Percentiles rank a stretch among this genome's conserved stretches.
Evolutionary conservation across 2,888 invertebrate genomes (phyloP).

Genomic region (Spilarctia lutea): DNA sequence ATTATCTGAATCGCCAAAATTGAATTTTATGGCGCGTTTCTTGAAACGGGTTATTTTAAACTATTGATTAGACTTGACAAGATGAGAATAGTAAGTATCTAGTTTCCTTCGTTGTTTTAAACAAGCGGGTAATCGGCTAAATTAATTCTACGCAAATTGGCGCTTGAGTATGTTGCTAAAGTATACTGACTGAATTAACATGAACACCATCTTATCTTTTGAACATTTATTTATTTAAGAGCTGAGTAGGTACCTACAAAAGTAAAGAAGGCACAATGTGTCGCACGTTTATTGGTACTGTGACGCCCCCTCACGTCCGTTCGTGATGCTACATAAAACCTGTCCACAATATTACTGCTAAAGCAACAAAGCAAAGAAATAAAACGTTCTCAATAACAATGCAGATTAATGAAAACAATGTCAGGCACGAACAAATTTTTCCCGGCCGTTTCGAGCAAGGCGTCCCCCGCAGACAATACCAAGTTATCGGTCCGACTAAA

Average conservation of each 20-base stretch:
- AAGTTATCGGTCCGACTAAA: conserved; percentile 81
- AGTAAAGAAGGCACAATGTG: conserved; percentile 17
- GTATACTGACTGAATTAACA: conserved; percentile 29
- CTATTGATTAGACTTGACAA: conserved; percentile 23
- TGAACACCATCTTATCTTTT: conserved; percentile 48
- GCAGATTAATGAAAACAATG: conserved; percentile 55
- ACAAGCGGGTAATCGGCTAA: neutral
- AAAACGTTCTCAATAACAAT: conserved; percentile 49
- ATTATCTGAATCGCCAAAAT: conserved; percentile 56
- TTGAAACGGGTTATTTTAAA: conserved; percentile 38
- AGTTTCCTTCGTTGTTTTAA: conserved; percentile 3
- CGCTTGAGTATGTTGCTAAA: conserved; percentile 23
- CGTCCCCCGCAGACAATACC: conserved; percentile 78
- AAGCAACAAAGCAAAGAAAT: conserved; percentile 50
- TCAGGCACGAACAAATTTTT: conserved; percentile 58
- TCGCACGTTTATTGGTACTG: conserved; percentile 35
- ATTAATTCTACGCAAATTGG: conserved; percentile 23
- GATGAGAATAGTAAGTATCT: neutral
- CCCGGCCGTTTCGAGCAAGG: conserved; percentile 44
- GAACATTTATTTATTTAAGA: conserved; percentile 48
- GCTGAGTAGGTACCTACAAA: conserved; percentile 29
- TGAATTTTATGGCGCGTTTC: conserved; percentile 39
- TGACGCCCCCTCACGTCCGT: conserved; percentile 50
- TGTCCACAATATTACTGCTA: conserved; percentile 38
- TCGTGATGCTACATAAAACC: conserved; percentile 54